Base-by-base conservation (phyloP, 1,140 invertebrate genomes). In the Paraescarpia echinospica region DNA sequence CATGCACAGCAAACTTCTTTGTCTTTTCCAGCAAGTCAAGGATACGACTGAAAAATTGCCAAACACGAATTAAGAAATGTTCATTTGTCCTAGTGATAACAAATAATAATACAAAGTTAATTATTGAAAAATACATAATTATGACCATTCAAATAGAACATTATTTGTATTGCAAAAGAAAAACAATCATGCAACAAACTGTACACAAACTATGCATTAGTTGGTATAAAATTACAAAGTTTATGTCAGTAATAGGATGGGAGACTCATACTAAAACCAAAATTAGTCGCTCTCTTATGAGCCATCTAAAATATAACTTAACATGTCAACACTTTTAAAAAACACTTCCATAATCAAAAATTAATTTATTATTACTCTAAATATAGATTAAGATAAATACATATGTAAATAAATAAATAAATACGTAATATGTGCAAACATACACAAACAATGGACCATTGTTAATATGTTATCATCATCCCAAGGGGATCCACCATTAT, bases 1-100 rank as follows among this genome's bases (percentile, higher is more conserved):
- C 94, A 93, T 96, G 94, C 33, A 96, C 94, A 89, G 95, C 95
- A 95, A 96, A 96, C 31, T 95, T 94, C 35, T 94, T 93, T 89
- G 93, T 95, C 91, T 93, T 93, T 77, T 93, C 92, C 14, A 96
- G 34, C 33, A 96, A 91, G 51, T 95, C 94, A 93, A 95, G 94
- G 94, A 95, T 95, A 31, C 94, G 94, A 93, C 95, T 95, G 93
- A 93, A 95, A 95, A 90, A 91, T 93, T 88, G 90, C 92, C 89
- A 93, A 51, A 34, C 31, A n/a, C n/a, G n/a, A n/a, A 91, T 41
- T 41, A 41, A 41, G 4, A 41, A 41, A 12, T 41, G 41, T 41
- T 41, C 4, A 41, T n/a, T n/a, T n/a, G n/a, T n/a, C n/a, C n/a
- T n/a, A n/a, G n/a, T n/a, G n/a, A n/a, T n/a, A n/a, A n/a, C n/a